phyloP scores from a whole-genome alignment of 2,888 invertebrate genomes.

The Scaptomyza tumidula region DNA sequence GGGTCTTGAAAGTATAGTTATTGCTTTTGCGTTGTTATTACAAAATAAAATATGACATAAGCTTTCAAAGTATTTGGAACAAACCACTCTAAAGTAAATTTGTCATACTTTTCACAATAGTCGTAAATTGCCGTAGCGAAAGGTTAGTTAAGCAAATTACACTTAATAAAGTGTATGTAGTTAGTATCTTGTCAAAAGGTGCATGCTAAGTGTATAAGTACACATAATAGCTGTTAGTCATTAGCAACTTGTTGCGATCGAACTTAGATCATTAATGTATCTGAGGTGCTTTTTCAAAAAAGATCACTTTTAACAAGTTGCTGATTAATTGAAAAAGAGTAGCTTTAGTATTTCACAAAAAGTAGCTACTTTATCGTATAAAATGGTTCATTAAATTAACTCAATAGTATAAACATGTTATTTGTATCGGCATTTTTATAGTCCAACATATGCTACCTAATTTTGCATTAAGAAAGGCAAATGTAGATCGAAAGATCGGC shows the following conservation, averaged over 20 bases:
- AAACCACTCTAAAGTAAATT: slow-evolving; percentile 9
- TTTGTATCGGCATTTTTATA: slow-evolving; percentile 18
- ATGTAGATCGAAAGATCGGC: slow-evolving; percentile 37
- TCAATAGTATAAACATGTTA: not conserved
- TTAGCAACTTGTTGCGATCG: slow-evolving; percentile 7
- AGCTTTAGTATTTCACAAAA: not conserved
- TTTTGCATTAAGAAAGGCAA: slow-evolving; percentile 46
- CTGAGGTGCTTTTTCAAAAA: not conserved
- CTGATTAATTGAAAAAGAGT: not conserved
- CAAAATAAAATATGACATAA: slow-evolving; percentile 58
- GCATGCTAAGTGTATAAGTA: slow-evolving; percentile 8
- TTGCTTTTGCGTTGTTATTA: slow-evolving; percentile 3
- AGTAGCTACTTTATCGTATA: not conserved
- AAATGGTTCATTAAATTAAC: not conserved
- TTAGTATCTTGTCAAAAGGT: slow-evolving; percentile 10
- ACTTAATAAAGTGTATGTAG: slow-evolving; percentile 14
- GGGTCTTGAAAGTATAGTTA: slow-evolving; percentile 6
- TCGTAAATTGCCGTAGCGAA: slow-evolving; percentile 42
- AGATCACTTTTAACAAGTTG: not conserved
- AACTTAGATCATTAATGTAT: slow-evolving; percentile 9
- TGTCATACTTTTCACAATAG: slow-evolving; percentile 33
- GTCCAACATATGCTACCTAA: slow-evolving; percentile 28
- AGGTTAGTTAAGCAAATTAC: slow-evolving; percentile 58
- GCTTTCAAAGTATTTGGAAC: slow-evolving; percentile 39
- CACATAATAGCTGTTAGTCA: slow-evolving; percentile 12